Evolutionary conservation across 2,797 vertebrate genomes (phyloP), one percentile per base, ranked within the genome.

Genomic region (Tolypeutes matacus): DNA sequence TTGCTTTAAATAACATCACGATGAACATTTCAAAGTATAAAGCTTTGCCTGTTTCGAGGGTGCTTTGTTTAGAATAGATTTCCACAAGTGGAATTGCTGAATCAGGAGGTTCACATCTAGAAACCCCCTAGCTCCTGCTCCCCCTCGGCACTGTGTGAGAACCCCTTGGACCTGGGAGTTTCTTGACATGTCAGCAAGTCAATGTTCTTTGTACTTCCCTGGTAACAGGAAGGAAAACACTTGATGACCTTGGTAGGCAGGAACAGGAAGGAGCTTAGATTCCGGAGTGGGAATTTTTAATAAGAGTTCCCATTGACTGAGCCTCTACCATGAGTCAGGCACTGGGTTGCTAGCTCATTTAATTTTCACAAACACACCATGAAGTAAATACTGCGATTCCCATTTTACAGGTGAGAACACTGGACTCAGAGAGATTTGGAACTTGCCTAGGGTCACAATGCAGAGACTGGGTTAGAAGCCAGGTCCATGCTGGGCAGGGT

Each of bases 71-170:
- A 83, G 39, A 51, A 3, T 15, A 65, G 14, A 75, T 60, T 92
- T 80, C 65, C 31, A 82, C 82, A 90, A 96, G 73, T 75, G 62
- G 90, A 86, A 51, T 9, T n/a, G 69, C 53, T 64, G 15, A 49
- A 58, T 84, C 49, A 73, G 76, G 67, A 46, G 53, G 25, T 3
- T 0, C 46, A 67, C 27, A 80, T 49, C 83, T 27, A 51, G 86
- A 91, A 70, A 89, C 7, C 51, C 56, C 17, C 18, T 64, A 0
- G 7, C 15, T 25, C 36, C 25, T 51, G 27, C 34, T n/a, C 7
- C 64, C n/a, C 25, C 3, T 62, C 15, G 10, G 31, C 67, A n/a
- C 36, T 8, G 4, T 46, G 0, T 14, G 7, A 25, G 13, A n/a
- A 0, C 34, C 39, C n/a, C 1, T 0, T 1, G 12, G n/a, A 20